Base-by-base conservation (phyloP, 2,888 invertebrate genomes). In the Xanthorhoe spadicearia region DNA sequence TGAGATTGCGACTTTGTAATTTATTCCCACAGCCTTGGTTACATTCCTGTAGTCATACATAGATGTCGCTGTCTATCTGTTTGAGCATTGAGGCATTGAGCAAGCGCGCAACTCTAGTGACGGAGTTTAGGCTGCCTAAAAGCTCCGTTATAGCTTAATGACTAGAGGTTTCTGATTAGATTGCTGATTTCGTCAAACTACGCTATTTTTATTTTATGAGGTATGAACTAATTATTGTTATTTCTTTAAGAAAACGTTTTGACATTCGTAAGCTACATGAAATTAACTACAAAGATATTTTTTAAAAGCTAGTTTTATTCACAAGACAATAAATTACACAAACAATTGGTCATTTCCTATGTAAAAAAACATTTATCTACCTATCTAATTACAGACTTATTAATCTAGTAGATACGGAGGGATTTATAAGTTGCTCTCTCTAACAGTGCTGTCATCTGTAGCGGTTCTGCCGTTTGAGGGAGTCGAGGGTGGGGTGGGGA, bases 391-490 rank as follows among this genome's bases (percentile, higher is more conserved):
- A 58, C 58, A 18, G 18, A 58, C 13, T 15, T 15, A 23, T 48
- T 17, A 51, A 43, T 43, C 38, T 43, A 43, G 9, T 57, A 15
- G 48, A 10, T n/a, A 38, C 60, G 61, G 66, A 46, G 49, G 69
- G 55, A 52, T 59, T 68, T 81, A 82, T 90, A 77, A 93, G 88
- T 73, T 86, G 79, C 93, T 93, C 77, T 93, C 93, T 72, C 89
- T 85, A 3, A 91, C 90, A 73, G 88, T 89, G 67, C 91, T 89
- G 54, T 89, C 87, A 71, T 88, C 85, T 73, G 74, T 81, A 17
- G 85, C 94, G 85, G 80, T 87, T 78, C 77, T 88, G 77, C 79
- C 86, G 81, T 74, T 88, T 79, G 73, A 85, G 70, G 77, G 83
- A 65, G 86, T 83, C n/a, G 82, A 81, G 50, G 85, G 88, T 74